Evolutionary conservation across 1,140 invertebrate species (phyloP), one percentile per base, ranked within the genome.

Genomic region (Leptopilina clavipes): DNA sequence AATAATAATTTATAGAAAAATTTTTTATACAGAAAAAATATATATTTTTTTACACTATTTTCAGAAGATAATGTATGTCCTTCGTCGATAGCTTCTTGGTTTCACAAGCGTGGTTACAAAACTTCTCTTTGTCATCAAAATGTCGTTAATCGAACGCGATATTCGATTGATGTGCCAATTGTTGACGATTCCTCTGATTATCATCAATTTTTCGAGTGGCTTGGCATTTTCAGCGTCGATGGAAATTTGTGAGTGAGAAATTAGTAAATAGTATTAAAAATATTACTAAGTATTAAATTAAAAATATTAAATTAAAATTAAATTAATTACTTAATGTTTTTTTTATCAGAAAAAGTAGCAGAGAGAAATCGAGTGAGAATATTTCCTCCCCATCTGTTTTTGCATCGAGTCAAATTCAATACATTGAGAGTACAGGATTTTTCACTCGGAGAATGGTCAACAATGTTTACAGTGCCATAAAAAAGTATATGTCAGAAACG

Each of bases 1-100:
- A 31, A 31, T 31, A 6, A 31, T 31, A 31, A 5, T 48, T n/a
- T n/a, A n/a, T n/a, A n/a, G n/a, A n/a, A n/a, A n/a, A n/a, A n/a
- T n/a, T n/a, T n/a, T n/a, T n/a, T n/a, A n/a, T n/a, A n/a, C n/a
- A n/a, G n/a, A 14, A 12, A 48, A 48, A 48, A 11, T 48, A 10
- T 11, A 14, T 12, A 14, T 5, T 1, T n/a, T 48, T 48, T 48
- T 3, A 14, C 12, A n/a, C 11, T 48, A n/a, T 14, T 44, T 11
- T 37, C 73, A 91, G 89, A 89, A 19, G 85, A 87, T 78, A 87
- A 88, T 25, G 72, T 93, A 18, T 93, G 93, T 80, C 92, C 93
- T 70, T 93, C 93, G 14, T 93, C 93, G 0, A 76, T 93, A 44
- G 93, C 93, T 37, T 90, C 92, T 73, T 93, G 92, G 89, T 92